These are phyloP conservation scores for Nicator chloris DNA, from an alignment of 2,113 vertebrate genomes.

Conservation along the genomic window DNA sequence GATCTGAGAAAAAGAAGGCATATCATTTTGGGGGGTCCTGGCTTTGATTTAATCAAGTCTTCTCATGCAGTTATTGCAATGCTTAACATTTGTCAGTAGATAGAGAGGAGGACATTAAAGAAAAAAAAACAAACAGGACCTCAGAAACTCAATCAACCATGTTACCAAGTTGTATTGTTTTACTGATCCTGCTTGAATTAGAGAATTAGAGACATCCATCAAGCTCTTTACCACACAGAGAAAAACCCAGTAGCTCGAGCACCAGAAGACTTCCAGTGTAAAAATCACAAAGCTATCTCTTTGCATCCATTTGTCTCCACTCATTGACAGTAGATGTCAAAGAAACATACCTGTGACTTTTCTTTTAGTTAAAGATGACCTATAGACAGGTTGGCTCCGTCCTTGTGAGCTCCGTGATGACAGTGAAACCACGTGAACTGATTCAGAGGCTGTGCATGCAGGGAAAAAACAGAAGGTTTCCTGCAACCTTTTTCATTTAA, in stretches of 20 bases:
- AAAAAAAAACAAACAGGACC: neutral
- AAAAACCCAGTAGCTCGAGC: neutral
- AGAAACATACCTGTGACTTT: slow-evolving; percentile 81
- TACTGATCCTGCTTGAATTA: neutral
- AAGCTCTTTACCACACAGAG: neutral
- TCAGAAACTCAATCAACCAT: neutral
- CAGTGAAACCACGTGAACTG: slow-evolving; percentile 93
- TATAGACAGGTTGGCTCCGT: slow-evolving; percentile 80
- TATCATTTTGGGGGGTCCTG: neutral
- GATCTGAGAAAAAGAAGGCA: neutral
- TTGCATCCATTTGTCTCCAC: neutral
- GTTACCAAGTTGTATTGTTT: neutral
- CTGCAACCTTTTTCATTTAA: neutral
- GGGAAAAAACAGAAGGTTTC: slow-evolving; percentile 63
- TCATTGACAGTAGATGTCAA: neutral
- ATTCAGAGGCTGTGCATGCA: slow-evolving; percentile 87
- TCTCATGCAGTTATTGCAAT: neutral
- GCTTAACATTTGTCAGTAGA: neutral
- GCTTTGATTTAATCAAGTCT: neutral
- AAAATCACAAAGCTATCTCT: neutral
- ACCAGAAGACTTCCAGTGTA: neutral
- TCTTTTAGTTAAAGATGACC: slow-evolving; percentile 78
- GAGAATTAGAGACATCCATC: neutral
- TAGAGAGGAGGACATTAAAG: neutral
- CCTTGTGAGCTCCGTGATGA: slow-evolving; percentile 84